Evolutionary conservation across 2,113 vertebrate genomes (phyloP), one percentile per base, ranked within the genome.

Genomic region (Anoplopoma fimbria): DNA sequence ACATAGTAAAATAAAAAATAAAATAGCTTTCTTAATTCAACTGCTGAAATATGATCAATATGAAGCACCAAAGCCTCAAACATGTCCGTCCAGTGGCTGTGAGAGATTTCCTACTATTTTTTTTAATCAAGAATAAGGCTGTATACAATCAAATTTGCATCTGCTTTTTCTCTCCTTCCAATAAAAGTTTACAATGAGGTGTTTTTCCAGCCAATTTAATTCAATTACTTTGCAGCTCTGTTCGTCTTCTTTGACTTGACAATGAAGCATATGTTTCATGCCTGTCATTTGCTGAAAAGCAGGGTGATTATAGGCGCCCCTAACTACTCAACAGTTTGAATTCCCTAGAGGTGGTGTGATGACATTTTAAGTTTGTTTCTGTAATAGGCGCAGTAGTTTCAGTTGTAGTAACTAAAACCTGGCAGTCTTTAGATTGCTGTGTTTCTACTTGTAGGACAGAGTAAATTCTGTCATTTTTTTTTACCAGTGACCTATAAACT

Each of bases 341-440:
- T 88, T 86, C 81, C 69, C 77, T 31, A 9, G 72, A 88, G 60
- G 71, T 78, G 81, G 60, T 72, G 73, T 82, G 80, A 84, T 77
- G 72, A 83, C 70, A 87, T 23, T 63, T 34, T 55, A 19, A 61
- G 47, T 57, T 63, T 75, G 55, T 47, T 74, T 57, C 12, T 34
- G 31, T 73, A 75, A 71, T 17, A 64, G 63, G 13, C 27, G 27
- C 15, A 47, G 42, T 27, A n/a, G 47, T 78, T 27, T 19, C 31
- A 64, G 27, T 29, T 55, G 10, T 34, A 51, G 19, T 69, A 64
- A 19, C n/a, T 61, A 27, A 81, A 84, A 86, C 33, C 47, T 69
- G 29, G 33, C 55, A 49, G 25, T 15, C 31, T 70, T 63, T 31
- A 31, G 51, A 53, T 42, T 40, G 72, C 29, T 2, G 2, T 75